Percentiles rank a stretch among this genome's conserved stretches.
Evolutionary conservation across 2,888 invertebrate species (phyloP).

Genomic region (Cryptus armator): DNA sequence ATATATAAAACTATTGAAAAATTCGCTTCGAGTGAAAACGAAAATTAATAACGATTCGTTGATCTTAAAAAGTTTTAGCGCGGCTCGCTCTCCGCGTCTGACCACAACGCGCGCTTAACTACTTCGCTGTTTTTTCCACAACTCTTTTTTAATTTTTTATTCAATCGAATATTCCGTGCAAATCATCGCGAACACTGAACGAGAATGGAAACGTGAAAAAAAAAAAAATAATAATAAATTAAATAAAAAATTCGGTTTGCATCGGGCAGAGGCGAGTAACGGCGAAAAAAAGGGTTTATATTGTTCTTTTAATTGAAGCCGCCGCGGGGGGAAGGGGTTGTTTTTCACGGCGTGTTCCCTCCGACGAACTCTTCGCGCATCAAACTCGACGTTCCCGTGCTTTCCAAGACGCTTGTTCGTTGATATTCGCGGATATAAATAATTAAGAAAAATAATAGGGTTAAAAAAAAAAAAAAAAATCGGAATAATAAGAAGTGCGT

Average conservation of each 20-base stretch:
- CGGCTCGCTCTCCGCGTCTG: constrained; percentile 40
- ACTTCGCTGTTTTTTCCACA: constrained; percentile 40
- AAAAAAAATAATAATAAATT: too few species aligned
- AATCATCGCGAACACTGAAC: constrained; percentile 32
- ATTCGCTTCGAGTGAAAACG: not conserved
- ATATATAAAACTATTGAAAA: not conserved
- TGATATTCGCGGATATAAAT: constrained; percentile 40
- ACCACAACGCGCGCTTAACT: constrained; percentile 45
- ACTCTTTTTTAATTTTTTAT: not conserved
- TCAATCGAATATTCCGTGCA: not conserved
- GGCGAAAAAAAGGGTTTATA: constrained; percentile 30
- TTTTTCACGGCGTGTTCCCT: constrained; percentile 3
- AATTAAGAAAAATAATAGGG: constrained; percentile 56
- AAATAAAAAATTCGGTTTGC: constrained; percentile 8
- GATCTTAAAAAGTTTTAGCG: not conserved
- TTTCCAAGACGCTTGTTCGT: constrained; percentile 26
- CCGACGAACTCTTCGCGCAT: constrained; percentile 5
- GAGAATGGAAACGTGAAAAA: constrained; percentile 24
- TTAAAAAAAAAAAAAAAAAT: constrained; percentile 37
- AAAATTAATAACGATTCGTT: not conserved
- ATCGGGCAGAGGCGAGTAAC: not conserved
- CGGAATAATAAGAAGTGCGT: constrained; percentile 26
- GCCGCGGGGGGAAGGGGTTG: not conserved
- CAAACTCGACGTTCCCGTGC: constrained; percentile 13
- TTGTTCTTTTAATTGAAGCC: constrained; percentile 62